Percentiles rank a stretch among this genome's conserved stretches.
Conservation (phyloP, 2,888 invertebrate species). For the Proisotoma minuta region DNA sequence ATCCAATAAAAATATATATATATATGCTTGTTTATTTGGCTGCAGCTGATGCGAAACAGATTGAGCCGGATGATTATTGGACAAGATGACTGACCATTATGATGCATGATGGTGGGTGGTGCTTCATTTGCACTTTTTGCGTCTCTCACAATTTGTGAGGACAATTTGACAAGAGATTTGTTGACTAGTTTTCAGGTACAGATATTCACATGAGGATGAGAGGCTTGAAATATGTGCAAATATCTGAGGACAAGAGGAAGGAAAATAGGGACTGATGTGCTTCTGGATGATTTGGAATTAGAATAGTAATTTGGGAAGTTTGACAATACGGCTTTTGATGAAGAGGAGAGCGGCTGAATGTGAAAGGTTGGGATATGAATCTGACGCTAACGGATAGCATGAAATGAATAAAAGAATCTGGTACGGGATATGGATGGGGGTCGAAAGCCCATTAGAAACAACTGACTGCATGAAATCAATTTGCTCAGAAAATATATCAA, state of each 20-base stretch:
- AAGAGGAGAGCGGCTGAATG: conserved; percentile 15
- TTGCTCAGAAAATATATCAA: conserved; percentile 39
- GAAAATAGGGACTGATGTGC: too few species aligned
- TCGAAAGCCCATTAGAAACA: conserved; percentile 42
- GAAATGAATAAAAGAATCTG: conserved; percentile 20
- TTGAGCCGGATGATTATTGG: conserved; percentile 5
- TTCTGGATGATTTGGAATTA: conserved; percentile 17
- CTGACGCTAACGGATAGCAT: conserved; percentile 19
- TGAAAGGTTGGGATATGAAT: conserved; percentile 16
- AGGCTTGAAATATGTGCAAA: too few species aligned
- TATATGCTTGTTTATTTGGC: conserved; percentile 5
- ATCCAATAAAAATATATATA: too few species aligned
- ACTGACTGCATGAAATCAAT: conserved; percentile 43
- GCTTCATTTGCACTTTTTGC: too few species aligned
- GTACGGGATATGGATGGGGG: conserved; percentile 24
- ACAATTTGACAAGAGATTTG: too few species aligned
- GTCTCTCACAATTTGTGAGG: too few species aligned
- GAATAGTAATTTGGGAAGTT: conserved; percentile 19
- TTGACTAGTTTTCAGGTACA: too few species aligned
- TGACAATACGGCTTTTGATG: conserved; percentile 19
- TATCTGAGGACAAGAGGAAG: too few species aligned
- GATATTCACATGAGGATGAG: too few species aligned
- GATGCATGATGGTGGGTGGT: too few species aligned
- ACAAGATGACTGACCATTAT: too few species aligned
- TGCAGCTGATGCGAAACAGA: conserved; percentile 15